Conservation (phyloP, 2,888 invertebrate species). For the Caenorhabditis parvicauda region DNA sequence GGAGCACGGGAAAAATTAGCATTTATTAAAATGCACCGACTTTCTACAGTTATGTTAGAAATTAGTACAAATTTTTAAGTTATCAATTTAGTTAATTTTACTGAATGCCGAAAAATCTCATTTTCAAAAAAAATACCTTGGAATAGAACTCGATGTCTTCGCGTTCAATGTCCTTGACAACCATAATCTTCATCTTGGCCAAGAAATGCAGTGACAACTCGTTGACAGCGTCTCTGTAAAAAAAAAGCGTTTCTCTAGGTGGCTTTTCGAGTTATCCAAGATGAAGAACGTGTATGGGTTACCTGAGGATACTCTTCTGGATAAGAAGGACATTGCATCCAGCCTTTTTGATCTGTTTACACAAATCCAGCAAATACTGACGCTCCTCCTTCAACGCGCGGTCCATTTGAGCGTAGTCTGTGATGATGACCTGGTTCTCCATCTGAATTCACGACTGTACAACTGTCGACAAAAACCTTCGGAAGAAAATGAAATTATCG, state of each 20-base stretch:
- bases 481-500: not conserved
- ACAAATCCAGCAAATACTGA: conserved; percentile 93
- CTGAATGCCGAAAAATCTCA: not conserved
- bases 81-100: no score
- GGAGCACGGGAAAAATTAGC: conserved; percentile 2
- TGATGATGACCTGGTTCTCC: conserved; percentile 87
- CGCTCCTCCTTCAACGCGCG: conserved; percentile 94
- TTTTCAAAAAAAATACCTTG: conserved; percentile 69
- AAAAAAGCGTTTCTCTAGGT: conserved; percentile 51
- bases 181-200: conserved; percentile 97
- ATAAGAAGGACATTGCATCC: conserved; percentile 96
- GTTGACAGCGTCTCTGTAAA: conserved; percentile 83
- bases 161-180: conserved; percentile 93
- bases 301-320: conserved; percentile 79
- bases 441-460: conserved; percentile 69
- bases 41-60: no score
- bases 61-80: no score
- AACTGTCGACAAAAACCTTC: not conserved
- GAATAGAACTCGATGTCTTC: conserved; percentile 97
- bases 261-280: not conserved
- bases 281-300: conserved; percentile 11
- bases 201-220: conserved; percentile 95
- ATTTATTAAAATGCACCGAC: no score
- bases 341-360: conserved; percentile 96
- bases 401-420: conserved; percentile 99